A percentile compares a stretch with the other conserved stretches of the same genome.
phyloP scores from a whole-genome alignment of 2,113 vertebrate genomes.

The Ranitomeya variabilis region DNA sequence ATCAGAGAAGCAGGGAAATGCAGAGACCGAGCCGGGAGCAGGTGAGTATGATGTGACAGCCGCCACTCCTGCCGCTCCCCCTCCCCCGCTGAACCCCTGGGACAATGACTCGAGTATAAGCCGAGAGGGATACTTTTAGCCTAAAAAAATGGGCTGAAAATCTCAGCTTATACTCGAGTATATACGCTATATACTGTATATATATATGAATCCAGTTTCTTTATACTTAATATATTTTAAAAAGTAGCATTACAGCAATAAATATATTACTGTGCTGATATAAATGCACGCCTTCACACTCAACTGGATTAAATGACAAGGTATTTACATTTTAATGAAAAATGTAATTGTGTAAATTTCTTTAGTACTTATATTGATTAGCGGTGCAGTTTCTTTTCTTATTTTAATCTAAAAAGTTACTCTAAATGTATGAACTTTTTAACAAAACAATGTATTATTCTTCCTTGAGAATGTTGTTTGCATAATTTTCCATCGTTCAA shows the following conservation, averaged over 20 bases:
- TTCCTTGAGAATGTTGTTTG: neutral
- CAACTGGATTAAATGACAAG: slow-evolving; percentile 19
- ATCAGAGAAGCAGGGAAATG: too few species aligned
- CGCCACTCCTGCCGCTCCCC: too few species aligned
- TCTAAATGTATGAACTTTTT: neutral
- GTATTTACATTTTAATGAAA: neutral
- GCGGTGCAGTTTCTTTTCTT: neutral
- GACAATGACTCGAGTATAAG: too few species aligned
- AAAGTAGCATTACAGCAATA: neutral
- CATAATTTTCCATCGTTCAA: neutral
- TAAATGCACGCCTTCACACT: slow-evolving; percentile 17
- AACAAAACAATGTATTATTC: neutral
- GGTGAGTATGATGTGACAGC: too few species aligned
- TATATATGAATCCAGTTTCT: neutral
- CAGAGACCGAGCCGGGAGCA: too few species aligned
- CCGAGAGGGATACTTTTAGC: too few species aligned
- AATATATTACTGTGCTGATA: neutral
- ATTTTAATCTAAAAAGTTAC: neutral
- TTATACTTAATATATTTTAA: neutral
- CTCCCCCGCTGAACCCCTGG: too few species aligned
- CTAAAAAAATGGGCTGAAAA: too few species aligned
- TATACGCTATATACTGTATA: too few species aligned
- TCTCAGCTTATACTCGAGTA: too few species aligned
- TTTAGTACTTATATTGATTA: slow-evolving; percentile 18
- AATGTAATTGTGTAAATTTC: neutral